Evolutionary conservation across 2,888 invertebrate genomes (phyloP), one percentile per base, ranked within the genome.

Genomic region (Drosophila helvetica): DNA sequence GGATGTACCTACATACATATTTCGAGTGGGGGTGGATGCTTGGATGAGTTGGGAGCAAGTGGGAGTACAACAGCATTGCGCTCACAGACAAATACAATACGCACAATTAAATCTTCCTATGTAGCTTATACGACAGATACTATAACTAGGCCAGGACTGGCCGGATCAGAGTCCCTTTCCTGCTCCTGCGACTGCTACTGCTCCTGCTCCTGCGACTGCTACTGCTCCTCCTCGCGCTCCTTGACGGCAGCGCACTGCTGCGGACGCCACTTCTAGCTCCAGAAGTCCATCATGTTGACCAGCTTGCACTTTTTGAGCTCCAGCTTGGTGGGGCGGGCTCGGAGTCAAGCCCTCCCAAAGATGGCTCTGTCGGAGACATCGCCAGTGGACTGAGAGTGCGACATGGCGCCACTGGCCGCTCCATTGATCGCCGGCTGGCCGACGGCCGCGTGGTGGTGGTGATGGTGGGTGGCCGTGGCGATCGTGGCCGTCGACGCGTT

Each of bases 371-470:
- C 87, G 45, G 94, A 94, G 60, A 94, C 94, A 91, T 94, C 94
- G 27, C 94, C 94, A 8, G 94, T 94, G 25, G 94, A 94, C 86
- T 94, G 94, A 33, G 94, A 94, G 90, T 94, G 94, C 30, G 94
- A 93, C 86, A 94, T 92, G 60, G 84, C 74, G 56, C 56, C 74
- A 54, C 89, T 91, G 45, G 77, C 72, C 59, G 67, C 33, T 6
- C 71, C 65, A 9, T 46, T 58, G 30, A 42, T 66, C 27, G 53
- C 46, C 25, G 55, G 67, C 19, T 66, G 65, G 22, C 12, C 19
- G 27, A 27, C 50, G 38, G n/a, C 53, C n/a, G 63, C 46, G 9
- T 67, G 82, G 66, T 90, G 90, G 54, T 80, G 81, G 56, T 87
- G 83, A 57, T 92, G 89, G 79, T 93, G 92, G 47, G 86, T 84